Evolutionary conservation across 2,888 invertebrate species (phyloP).

Genomic region (Himalopsyche japonica): DNA sequence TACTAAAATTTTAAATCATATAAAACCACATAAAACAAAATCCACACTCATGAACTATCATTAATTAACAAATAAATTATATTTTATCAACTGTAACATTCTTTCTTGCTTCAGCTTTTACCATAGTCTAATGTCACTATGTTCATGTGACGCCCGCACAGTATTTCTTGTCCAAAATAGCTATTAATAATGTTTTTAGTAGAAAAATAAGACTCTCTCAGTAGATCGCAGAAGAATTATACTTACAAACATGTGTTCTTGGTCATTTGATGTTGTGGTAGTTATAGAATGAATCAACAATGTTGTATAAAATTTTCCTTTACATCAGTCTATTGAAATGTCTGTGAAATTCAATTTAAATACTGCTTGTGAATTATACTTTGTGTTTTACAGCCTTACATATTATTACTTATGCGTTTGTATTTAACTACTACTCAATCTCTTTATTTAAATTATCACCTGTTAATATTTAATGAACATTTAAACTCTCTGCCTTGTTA

Average conservation of each 20-base stretch:
- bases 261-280: not conserved
- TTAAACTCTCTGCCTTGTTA: too few relatives aligned
- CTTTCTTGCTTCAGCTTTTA: not conserved
- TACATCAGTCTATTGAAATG: not conserved
- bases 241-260: not conserved
- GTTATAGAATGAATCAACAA: not conserved
- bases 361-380: not conserved
- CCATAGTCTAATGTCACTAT: not conserved
- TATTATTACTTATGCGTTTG: too few relatives aligned
- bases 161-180: conserved; percentile 50
- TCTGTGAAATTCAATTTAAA: not conserved
- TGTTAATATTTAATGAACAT: too few relatives aligned
- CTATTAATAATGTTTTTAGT: not conserved
- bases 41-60: too few relatives aligned
- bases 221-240: not conserved
- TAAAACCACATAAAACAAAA: too few relatives aligned
- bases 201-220: not conserved
- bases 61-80: too few relatives aligned
- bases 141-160: conserved; percentile 49
- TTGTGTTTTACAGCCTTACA: not conserved
- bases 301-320: not conserved
- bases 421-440: too few relatives aligned
- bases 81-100: not conserved
- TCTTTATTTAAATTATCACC: too few relatives aligned
- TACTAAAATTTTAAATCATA: too few relatives aligned